phyloP scores from a whole-genome alignment of 2,888 invertebrate species.

The Brenthis hecate region DNA sequence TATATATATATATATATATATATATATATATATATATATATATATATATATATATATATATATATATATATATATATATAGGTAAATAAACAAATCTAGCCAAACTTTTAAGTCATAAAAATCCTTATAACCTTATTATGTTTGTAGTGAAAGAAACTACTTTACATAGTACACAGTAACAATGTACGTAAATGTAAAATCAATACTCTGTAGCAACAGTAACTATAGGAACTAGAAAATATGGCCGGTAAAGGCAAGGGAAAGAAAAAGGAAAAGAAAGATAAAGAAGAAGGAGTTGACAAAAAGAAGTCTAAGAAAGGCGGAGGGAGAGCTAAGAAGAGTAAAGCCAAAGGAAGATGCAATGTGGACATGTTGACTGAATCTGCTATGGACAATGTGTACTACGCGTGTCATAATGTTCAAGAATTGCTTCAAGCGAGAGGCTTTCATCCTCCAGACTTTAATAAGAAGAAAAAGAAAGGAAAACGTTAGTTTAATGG shows the following conservation, averaged over 20 bases:
- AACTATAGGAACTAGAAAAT: conserved; percentile 12
- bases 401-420: conserved; percentile 95
- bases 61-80: too few species aligned
- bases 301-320: conserved; percentile 78
- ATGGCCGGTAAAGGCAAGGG: conserved; percentile 70
- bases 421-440: conserved; percentile 92
- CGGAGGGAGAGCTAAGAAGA: conserved; percentile 75
- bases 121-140: too few species aligned
- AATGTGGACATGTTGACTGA: conserved; percentile 93
- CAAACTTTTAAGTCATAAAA: too few species aligned
- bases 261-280: conserved; percentile 81
- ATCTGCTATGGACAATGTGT: conserved; percentile 96
- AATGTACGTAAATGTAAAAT: conserved; percentile 33
- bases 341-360: conserved; percentile 84
- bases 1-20: too few species aligned
- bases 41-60: too few species aligned
- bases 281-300: conserved; percentile 67
- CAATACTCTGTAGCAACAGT: conserved; percentile 42
- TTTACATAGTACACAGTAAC: background rate
- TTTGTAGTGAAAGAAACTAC: too few species aligned
- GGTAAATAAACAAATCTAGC: too few species aligned
- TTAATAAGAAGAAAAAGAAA: conserved; percentile 93
- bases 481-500: conserved; percentile 77
- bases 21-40: too few species aligned
- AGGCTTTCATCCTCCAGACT: conserved; percentile 95